These are phyloP conservation scores for Orthonevra nobilis DNA, from an alignment of 2,888 invertebrate genomes.

Conservation along the genomic window DNA sequence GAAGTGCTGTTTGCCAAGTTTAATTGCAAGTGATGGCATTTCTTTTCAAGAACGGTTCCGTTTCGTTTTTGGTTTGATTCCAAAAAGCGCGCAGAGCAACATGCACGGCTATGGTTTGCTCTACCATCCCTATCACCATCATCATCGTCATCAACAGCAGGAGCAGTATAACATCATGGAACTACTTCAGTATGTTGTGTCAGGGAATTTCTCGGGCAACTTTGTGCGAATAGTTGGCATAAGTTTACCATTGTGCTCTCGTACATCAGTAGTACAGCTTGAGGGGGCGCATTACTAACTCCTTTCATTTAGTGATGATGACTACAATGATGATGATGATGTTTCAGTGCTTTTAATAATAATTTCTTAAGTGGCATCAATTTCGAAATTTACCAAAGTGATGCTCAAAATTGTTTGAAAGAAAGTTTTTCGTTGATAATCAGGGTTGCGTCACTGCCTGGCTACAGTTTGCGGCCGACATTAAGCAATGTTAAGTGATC, in stretches of 20 bases:
- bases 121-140: not conserved
- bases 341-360: constrained; percentile 64
- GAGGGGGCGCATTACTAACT: constrained; percentile 10
- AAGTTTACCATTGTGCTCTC: constrained; percentile 59
- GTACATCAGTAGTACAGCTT: no score
- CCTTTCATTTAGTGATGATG: not conserved
- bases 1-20: constrained; percentile 66
- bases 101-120: constrained; percentile 14
- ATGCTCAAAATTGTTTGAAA: constrained; percentile 47
- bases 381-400: constrained; percentile 49
- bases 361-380: constrained; percentile 68
- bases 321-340: constrained; percentile 30
- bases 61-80: constrained; percentile 32
- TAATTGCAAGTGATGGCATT: constrained; percentile 65
- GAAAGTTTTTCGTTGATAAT: constrained; percentile 33
- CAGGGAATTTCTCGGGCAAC: constrained; percentile 32
- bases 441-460: not conserved
- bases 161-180: no score
- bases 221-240: constrained; percentile 50
- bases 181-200: constrained; percentile 25
- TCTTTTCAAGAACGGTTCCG: constrained; percentile 53
- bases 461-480: constrained; percentile 52
- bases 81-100: constrained; percentile 1
- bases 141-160: no score
- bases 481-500: constrained; percentile 52